These are phyloP conservation scores for Pagetopsis macropterus DNA, from an alignment of 2,797 vertebrate genomes.

Conservation along the genomic window DNA sequence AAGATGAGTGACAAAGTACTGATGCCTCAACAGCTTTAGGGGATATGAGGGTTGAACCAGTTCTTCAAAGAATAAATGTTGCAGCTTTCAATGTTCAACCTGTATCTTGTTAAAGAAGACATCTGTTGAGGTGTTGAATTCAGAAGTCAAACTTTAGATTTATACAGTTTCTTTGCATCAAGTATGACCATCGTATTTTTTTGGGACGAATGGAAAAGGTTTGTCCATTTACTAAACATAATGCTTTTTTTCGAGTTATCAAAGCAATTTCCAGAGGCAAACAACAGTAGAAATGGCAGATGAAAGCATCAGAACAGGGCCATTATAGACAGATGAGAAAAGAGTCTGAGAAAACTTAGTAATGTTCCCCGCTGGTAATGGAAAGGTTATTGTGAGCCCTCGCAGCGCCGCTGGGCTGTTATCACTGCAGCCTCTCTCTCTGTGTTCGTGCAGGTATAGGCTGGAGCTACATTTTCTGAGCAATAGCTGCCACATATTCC, in stretches of 20 bases:
- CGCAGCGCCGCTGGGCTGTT: constrained; percentile 49
- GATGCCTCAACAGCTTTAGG: constrained; percentile 13
- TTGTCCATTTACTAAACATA: constrained; percentile 15
- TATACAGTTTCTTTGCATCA: neutral
- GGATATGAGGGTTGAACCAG: neutral
- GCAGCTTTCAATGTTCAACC: constrained; percentile 20
- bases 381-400: constrained; percentile 36
- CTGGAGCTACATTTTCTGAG: neutral
- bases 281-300: constrained; percentile 18
- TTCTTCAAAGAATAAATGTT: neutral
- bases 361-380: constrained; percentile 42
- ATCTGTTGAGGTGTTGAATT: constrained; percentile 18
- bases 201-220: neutral
- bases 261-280: constrained; percentile 45
- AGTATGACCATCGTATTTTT: neutral
- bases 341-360: constrained; percentile 8
- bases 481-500: neutral
- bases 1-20: constrained; percentile 40
- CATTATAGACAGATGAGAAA: constrained; percentile 12
- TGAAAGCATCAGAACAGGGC: constrained; percentile 23
- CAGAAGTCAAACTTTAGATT: constrained; percentile 1
- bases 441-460: constrained; percentile 5
- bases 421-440: constrained; percentile 44
- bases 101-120: constrained; percentile 8
- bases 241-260: constrained; percentile 23